phyloP scores from a whole-genome alignment of 2,113 vertebrate genomes.

The Pterophyllum scalare region DNA sequence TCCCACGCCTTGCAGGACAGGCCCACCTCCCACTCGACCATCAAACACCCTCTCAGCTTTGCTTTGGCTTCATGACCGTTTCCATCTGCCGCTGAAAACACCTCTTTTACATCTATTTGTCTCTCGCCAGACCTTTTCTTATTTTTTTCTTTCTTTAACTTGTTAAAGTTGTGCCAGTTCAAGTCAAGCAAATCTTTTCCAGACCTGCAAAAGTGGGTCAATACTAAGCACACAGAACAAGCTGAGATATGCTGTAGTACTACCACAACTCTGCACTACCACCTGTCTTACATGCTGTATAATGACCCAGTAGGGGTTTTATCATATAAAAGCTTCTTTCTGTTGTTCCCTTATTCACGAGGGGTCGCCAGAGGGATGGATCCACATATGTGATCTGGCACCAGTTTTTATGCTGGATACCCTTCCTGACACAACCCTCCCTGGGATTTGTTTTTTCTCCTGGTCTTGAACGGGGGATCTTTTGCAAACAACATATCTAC shows the following conservation, averaged over 20 bases:
- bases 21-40: conserved; percentile 15
- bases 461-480: background rate
- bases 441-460: background rate
- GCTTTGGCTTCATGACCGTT: conserved; percentile 15
- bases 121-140: background rate
- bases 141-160: background rate
- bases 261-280: background rate
- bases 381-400: background rate
- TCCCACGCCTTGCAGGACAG: conserved; percentile 54
- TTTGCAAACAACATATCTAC: background rate
- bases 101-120: conserved; percentile 21
- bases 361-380: background rate
- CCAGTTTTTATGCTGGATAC: background rate
- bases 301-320: background rate
- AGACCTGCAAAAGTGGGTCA: background rate
- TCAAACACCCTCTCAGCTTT: conserved; percentile 22
- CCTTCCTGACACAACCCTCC: background rate
- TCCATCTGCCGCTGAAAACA: conserved; percentile 21
- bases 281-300: background rate
- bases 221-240: background rate
- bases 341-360: background rate
- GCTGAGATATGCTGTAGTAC: background rate
- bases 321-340: background rate
- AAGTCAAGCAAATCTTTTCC: background rate
- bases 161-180: background rate